Conservation (phyloP, 2,797 vertebrate species). For the Eulemur mongoz region DNA sequence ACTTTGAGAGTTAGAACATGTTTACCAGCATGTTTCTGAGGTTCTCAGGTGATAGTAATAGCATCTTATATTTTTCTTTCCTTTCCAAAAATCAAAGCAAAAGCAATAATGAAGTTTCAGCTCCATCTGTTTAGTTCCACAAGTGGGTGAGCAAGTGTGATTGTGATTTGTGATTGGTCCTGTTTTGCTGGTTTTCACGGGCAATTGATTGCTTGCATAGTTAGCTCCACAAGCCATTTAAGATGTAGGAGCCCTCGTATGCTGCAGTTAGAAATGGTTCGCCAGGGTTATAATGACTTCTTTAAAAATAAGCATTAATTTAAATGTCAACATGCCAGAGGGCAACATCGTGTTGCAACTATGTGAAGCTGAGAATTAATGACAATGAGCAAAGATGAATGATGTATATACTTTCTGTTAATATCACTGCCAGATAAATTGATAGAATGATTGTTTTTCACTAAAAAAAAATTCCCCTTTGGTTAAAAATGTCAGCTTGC, state of each 20-base stretch:
- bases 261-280: slow-evolving; percentile 59
- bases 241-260: background rate
- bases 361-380: slow-evolving; percentile 27
- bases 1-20: background rate
- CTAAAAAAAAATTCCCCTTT: background rate
- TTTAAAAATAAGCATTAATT: slow-evolving; percentile 73
- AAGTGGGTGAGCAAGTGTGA: background rate
- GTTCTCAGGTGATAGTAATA: background rate
- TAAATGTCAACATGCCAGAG: slow-evolving; percentile 57
- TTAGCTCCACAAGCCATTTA: background rate
- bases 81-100: slow-evolving; percentile 10
- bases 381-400: slow-evolving; percentile 47
- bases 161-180: background rate
- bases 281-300: slow-evolving; percentile 46
- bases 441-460: slow-evolving; percentile 7
- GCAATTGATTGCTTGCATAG: background rate
- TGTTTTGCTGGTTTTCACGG: background rate
- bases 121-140: background rate
- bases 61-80: background rate
- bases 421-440: background rate
- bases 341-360: slow-evolving; percentile 61
- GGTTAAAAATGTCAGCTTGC: slow-evolving; percentile 36
- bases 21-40: background rate
- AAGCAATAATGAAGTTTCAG: background rate
- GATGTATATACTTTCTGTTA: background rate